A percentile compares a stretch with the other conserved stretches of the same genome.
phyloP scores from a whole-genome alignment of 2,113 vertebrate species.

The Dicerorhinus sumatrensis region DNA sequence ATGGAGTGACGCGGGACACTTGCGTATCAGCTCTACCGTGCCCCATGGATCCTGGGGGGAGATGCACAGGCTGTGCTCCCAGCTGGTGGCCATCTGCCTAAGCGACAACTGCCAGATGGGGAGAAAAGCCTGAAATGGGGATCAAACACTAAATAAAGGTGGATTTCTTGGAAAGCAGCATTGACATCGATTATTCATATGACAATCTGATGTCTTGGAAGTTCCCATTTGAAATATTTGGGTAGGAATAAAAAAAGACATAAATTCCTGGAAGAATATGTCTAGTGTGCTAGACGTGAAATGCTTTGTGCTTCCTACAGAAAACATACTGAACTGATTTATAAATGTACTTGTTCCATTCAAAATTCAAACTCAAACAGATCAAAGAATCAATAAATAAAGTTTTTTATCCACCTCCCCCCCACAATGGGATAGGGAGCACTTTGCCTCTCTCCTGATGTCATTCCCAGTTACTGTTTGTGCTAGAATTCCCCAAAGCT shows the following conservation, averaged over 20 bases:
- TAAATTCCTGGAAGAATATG: slow-evolving; percentile 66
- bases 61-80: slow-evolving; percentile 84
- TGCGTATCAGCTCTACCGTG: slow-evolving; percentile 79
- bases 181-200: slow-evolving; percentile 85
- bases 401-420: not conserved
- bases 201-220: slow-evolving; percentile 84
- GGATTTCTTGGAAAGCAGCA: slow-evolving; percentile 87
- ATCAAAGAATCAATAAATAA: slow-evolving; percentile 76
- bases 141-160: slow-evolving; percentile 87
- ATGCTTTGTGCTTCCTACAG: slow-evolving; percentile 40
- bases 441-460: not conserved
- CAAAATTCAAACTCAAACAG: slow-evolving; percentile 66
- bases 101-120: slow-evolving; percentile 91
- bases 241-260: slow-evolving; percentile 55
- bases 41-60: slow-evolving; percentile 74
- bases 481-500: not conserved
- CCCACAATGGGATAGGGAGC: fast-evolving
- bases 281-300: slow-evolving; percentile 56
- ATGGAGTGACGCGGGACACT: slow-evolving; percentile 65
- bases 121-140: slow-evolving; percentile 81
- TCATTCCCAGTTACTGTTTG: not conserved
- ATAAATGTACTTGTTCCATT: slow-evolving; percentile 76
- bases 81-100: slow-evolving; percentile 91
- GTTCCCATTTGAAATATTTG: slow-evolving; percentile 83
- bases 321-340: slow-evolving; percentile 80